Conservation (phyloP, 1,140 invertebrate genomes). For the Ooceraea biroi region DNA sequence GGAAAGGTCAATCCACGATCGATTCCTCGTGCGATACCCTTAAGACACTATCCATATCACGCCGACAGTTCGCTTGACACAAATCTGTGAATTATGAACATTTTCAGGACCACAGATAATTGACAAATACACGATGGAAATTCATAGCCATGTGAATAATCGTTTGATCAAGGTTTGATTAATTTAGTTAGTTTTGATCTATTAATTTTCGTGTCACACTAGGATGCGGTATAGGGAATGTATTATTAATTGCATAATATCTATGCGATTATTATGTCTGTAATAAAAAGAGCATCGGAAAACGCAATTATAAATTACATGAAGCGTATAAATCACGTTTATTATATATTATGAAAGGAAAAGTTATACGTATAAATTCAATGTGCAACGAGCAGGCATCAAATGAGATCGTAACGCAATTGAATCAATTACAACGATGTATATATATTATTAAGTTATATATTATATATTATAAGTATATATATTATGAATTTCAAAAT, state of each 20-base stretch:
- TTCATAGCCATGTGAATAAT: background rate
- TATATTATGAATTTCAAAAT: background rate
- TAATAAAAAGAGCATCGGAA: background rate
- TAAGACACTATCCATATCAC: background rate
- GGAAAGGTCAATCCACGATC: constrained; percentile 50
- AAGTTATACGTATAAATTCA: too few relatives aligned
- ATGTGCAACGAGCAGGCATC: too few relatives aligned
- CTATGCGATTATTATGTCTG: background rate
- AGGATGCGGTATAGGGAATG: too few relatives aligned
- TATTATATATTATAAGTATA: background rate
- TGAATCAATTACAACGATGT: too few relatives aligned
- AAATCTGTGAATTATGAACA: constrained; percentile 1
- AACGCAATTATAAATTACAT: too few relatives aligned
- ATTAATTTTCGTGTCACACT: too few relatives aligned
- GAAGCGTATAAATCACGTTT: too few relatives aligned
- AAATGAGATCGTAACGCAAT: too few relatives aligned
- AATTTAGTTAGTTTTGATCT: too few relatives aligned
- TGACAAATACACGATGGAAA: background rate
- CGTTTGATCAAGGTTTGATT: too few relatives aligned
- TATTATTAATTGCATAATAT: background rate
- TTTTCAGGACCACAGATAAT: background rate
- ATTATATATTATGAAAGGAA: too few relatives aligned
- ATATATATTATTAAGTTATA: background rate
- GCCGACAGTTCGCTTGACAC: constrained; percentile 11
- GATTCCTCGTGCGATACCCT: constrained; percentile 18